Conservation (phyloP, 2,888 invertebrate species). For the Amorpha juglandis region DNA sequence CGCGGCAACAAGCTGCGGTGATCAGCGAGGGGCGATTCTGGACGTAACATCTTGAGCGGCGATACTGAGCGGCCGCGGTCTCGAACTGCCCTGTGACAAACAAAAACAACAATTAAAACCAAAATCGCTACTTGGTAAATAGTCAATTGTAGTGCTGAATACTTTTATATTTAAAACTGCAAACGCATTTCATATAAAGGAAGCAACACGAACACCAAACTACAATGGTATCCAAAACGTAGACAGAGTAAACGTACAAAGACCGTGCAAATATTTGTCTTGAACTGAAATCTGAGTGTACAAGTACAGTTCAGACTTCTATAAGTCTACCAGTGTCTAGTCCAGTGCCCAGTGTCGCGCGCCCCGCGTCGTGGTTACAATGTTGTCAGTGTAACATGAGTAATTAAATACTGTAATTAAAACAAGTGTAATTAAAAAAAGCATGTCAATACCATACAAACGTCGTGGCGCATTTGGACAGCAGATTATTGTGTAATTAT, state of each 20-base stretch:
- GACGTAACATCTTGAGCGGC: slow-evolving; percentile 79
- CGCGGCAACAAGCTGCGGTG: slow-evolving; percentile 80
- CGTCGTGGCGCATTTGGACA: not conserved
- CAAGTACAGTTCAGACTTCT: slow-evolving; percentile 1
- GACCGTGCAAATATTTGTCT: slow-evolving; percentile 1
- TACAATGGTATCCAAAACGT: slow-evolving; percentile 1
- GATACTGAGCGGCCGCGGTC: slow-evolving; percentile 63
- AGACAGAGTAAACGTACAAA: slow-evolving; percentile 4
- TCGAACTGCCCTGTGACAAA: slow-evolving; percentile 72
- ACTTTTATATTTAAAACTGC: too few relatives aligned
- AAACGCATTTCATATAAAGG: not conserved
- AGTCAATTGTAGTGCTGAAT: too few relatives aligned
- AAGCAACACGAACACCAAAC: not conserved
- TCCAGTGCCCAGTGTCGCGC: not conserved
- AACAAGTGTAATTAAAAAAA: slow-evolving; percentile 26
- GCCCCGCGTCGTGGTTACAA: not conserved
- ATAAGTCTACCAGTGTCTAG: not conserved
- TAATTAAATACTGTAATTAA: too few relatives aligned
- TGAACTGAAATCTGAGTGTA: slow-evolving; percentile 6
- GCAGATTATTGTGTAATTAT: slow-evolving; percentile 16
- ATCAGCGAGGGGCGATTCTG: slow-evolving; percentile 82
- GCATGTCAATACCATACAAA: slow-evolving; percentile 6
- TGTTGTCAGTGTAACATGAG: not conserved
- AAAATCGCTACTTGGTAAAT: not conserved
- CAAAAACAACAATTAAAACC: slow-evolving; percentile 26